Evolutionary conservation across 2,888 invertebrate species (phyloP).

Genomic region (Vandiemenella viatica): DNA sequence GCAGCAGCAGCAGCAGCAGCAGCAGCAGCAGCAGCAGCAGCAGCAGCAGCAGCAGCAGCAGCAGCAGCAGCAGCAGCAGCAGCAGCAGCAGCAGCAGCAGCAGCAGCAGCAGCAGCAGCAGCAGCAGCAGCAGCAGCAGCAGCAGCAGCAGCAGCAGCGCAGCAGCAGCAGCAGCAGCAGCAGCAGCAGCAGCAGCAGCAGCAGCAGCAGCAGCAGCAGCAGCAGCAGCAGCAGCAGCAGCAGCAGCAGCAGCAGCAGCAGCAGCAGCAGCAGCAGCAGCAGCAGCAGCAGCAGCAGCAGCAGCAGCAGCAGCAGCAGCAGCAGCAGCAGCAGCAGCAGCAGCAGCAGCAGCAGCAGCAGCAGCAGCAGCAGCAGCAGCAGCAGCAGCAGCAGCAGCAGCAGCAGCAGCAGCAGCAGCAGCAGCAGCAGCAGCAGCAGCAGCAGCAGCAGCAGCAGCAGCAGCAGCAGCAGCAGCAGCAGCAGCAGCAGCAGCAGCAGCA

Average conservation of each 20-base stretch:
- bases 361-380: background rate
- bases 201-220: constrained; percentile 1
- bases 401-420: constrained; percentile 1
- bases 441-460: background rate
- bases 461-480: background rate
- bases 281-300: background rate
- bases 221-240: background rate
- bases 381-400: background rate
- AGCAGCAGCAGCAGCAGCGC: too few species aligned
- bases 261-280: background rate
- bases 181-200: background rate
- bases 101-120: background rate
- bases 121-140: background rate
- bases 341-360: background rate
- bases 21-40: background rate
- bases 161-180: too few species aligned
- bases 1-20: background rate
- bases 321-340: background rate
- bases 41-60: background rate
- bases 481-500: background rate
- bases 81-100: constrained; percentile 1
- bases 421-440: background rate
- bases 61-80: background rate
- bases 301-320: background rate
- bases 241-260: background rate